Base-by-base conservation (phyloP, 2,888 invertebrate genomes). In the Ommatoiulus sabulosus region DNA sequence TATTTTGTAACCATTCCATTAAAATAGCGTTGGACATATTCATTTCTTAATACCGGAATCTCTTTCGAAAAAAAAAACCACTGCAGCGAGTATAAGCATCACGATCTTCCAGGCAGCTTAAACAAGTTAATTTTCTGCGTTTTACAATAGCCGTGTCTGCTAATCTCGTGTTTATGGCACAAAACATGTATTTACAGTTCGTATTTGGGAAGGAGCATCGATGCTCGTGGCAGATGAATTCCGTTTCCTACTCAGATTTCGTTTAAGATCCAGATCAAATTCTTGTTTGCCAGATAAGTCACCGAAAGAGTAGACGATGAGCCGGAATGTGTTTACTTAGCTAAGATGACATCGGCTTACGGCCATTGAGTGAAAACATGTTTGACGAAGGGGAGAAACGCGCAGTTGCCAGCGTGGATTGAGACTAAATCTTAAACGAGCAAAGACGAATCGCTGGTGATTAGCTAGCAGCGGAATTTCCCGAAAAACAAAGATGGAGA, bases 271-370 rank as follows among this genome's bases (percentile, higher is more conserved):
- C 72, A 24, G n/a, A 72, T 72, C 72, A 72, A 72, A 72, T 72
- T 72, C 72, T 72, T 72, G 24, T 72, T 72, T 72, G 72, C 72
- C 8, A 72, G 72, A 72, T 20, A 72, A 72, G 72, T 72, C 72
- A 72, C 72, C 24, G 72, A 24, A 72, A 20, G 7, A 24, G 72
- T 72, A 72, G 72, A 72, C 72, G 72, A 72, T 24, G 72, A 72
- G 20, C 24, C 24, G 72, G 24, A 72, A 72, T 72, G 72, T 72
- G 72, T 72, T 72, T 72, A 72, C 72, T 72, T 72, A 72, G 72
- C 72, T 72, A 72, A 72, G 72, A 24, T 72, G 72, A 72, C 72
- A 72, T 72, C 72, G 72, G 72, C 72, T 72, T 72, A 72, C 72
- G 24, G 72, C 72, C 72, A 72, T 72, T 72, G 72, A 72, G 72